phyloP scores from a whole-genome alignment of 2,113 vertebrate species.

The Alces alces region DNA sequence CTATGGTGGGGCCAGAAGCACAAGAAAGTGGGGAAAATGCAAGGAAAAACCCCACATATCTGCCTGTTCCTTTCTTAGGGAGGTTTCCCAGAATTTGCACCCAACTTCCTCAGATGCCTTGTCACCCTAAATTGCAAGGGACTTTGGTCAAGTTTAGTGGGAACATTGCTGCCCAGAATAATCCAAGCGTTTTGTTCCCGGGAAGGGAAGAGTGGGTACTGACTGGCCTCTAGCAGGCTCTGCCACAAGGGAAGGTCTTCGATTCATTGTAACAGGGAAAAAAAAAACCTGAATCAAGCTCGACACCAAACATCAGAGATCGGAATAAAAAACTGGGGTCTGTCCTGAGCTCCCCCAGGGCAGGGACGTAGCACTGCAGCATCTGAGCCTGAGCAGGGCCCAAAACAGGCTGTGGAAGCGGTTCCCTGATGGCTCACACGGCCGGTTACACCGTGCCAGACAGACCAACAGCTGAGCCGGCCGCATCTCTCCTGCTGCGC shows the following conservation, averaged over 20 bases:
- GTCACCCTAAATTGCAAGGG: background rate
- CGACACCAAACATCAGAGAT: background rate
- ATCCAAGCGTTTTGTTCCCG: accelerated
- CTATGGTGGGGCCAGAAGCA: background rate
- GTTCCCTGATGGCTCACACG: accelerated
- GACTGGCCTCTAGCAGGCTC: background rate
- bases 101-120: background rate
- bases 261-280: accelerated
- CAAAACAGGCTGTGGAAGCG: accelerated
- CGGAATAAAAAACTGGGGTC: accelerated
- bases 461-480: background rate
- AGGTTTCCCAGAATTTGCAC: background rate
- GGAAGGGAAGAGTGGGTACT: too few species aligned
- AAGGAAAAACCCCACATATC: accelerated
- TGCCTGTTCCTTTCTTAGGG: background rate
- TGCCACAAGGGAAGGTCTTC: too few species aligned
- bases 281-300: background rate
- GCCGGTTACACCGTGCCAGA: accelerated
- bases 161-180: background rate
- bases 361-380: background rate
- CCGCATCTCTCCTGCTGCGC: background rate
- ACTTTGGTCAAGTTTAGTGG: too few species aligned
- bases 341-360: background rate
- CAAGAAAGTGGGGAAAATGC: background rate
- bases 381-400: background rate